Evolutionary conservation across 2,888 invertebrate species (phyloP).

Genomic region (Flexamia atlantica): DNA sequence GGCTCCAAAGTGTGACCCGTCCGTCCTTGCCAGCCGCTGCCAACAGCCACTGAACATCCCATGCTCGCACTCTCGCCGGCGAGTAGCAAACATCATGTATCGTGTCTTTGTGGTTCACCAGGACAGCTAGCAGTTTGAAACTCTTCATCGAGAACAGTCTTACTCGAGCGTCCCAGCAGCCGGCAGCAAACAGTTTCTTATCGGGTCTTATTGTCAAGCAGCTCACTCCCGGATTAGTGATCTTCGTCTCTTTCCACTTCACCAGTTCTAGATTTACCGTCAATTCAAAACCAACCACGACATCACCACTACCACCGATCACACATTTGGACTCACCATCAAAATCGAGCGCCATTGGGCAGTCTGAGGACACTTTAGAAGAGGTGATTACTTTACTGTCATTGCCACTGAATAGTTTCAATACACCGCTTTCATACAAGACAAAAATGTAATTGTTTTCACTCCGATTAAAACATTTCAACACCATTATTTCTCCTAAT

Average conservation of each 20-base stretch:
- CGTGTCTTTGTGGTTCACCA: conserved; percentile 84
- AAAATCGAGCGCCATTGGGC: conserved; percentile 85
- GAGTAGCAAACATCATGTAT: conserved; percentile 87
- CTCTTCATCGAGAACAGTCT: conserved; percentile 89
- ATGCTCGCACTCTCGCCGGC: conserved; percentile 79
- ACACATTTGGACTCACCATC: conserved; percentile 81
- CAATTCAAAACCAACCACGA: conserved; percentile 80
- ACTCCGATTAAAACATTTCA: conserved; percentile 76
- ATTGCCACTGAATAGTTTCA: conserved; percentile 84
- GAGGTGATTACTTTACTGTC: conserved; percentile 79
- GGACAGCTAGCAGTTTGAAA: conserved; percentile 83
- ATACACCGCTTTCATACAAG: conserved; percentile 86
- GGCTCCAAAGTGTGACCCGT: conserved; percentile 87
- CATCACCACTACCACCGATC: conserved; percentile 81
- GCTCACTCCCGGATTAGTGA: conserved; percentile 87
- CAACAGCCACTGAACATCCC: conserved; percentile 85
- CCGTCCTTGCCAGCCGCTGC: conserved; percentile 87
- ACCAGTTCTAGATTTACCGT: conserved; percentile 76
- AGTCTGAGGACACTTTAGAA: conserved; percentile 79
- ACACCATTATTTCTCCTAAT: conserved; percentile 82
- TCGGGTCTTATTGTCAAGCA: conserved; percentile 83
- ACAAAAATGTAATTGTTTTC: conserved; percentile 80
- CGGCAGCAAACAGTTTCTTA: conserved; percentile 84
- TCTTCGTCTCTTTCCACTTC: conserved; percentile 76
- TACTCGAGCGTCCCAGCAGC: conserved; percentile 87